Base-by-base conservation (phyloP, 2,113 vertebrate species). In the Eurystomus gularis region DNA sequence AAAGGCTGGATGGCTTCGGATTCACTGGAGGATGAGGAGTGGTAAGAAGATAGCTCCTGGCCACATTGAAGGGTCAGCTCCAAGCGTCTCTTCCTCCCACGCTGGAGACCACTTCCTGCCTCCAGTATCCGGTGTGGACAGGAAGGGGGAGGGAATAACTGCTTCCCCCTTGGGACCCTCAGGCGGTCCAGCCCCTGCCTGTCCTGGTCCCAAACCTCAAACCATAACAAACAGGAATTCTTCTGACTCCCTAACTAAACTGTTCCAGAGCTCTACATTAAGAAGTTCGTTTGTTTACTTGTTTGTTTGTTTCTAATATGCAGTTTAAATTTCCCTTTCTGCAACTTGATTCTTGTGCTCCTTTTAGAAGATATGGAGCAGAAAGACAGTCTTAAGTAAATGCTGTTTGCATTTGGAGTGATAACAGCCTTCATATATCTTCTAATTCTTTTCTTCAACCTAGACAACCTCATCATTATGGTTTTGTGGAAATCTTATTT, bases 241-340 rank as follows among this genome's bases (percentile, higher is more conserved):
- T 52, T 73, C 31, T 3, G 12, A 24, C 28, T 91, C 26, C 23
- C 11, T 42, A 46, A 39, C 10, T 52, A 31, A 60, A 23, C 23
- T 35, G 13, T 57, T 55, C 37, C 44, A 44, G 26, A 66, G 8
- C 9, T 73, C 4, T 66, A 26, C 6, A 11, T 11, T 44, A 65
- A 35, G 44, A 51, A 2, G 2, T 16, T 28, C 26, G n/a, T n/a
- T n/a, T n/a, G n/a, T n/a, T n/a, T n/a, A n/a, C n/a, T 24, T 3
- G 3, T 4, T 61, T 68, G 37, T 54, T 48, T 60, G 46, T 39
- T 54, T 35, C 12, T 57, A 31, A 57, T 26, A 52, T 3, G 1
- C 9, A 26, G 12, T 49, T 75, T 73, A 40, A 73, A 44, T 79
- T 73, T 65, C 35, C 9, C 2, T 60, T 82, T 82, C 72, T 82